Percentiles rank a stretch among this genome's conserved stretches.
Conservation (phyloP, 2,797 vertebrate species). For the Cyprinodon diabolis region DNA sequence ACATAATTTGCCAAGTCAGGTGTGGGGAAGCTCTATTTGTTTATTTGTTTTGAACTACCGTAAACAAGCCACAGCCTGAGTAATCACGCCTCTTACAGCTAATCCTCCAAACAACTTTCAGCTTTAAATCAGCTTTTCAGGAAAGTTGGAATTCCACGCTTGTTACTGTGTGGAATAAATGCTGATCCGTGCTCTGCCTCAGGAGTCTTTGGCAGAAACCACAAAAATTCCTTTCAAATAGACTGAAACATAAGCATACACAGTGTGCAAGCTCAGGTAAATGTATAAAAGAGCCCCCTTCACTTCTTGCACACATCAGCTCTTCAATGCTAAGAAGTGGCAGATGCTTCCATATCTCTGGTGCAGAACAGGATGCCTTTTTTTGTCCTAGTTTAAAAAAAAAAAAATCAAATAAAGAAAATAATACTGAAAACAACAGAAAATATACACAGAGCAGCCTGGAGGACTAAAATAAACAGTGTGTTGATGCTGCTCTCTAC, state of each 20-base stretch:
- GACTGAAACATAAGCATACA: constrained; percentile 27
- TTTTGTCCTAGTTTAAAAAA: constrained; percentile 9
- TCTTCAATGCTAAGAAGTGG: constrained; percentile 22
- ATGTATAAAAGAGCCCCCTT: constrained; percentile 38
- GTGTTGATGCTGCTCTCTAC: constrained; percentile 72
- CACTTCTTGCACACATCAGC: constrained; percentile 24
- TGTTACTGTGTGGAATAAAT: constrained; percentile 65
- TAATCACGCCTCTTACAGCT: constrained; percentile 66
- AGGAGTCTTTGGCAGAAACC: constrained; percentile 54
- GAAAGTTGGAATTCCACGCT: constrained; percentile 67
- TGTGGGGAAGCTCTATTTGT: constrained; percentile 45
- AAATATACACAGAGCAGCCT: neutral
- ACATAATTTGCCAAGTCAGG: constrained; percentile 30
- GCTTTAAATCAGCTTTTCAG: constrained; percentile 63
- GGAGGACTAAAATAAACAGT: neutral
- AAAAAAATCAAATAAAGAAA: neutral
- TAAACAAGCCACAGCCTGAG: constrained; percentile 65
- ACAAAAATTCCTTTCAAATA: constrained; percentile 58
- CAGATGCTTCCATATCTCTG: neutral
- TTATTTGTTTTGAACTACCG: constrained; percentile 47
- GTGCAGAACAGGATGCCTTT: constrained; percentile 7
- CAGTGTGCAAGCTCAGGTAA: constrained; percentile 36
- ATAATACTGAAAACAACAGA: neutral
- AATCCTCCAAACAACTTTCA: constrained; percentile 67
- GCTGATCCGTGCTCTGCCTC: constrained; percentile 49